Evolutionary conservation across 2,113 vertebrate genomes (phyloP).

Genomic region (Coregonus clupeaformis): DNA sequence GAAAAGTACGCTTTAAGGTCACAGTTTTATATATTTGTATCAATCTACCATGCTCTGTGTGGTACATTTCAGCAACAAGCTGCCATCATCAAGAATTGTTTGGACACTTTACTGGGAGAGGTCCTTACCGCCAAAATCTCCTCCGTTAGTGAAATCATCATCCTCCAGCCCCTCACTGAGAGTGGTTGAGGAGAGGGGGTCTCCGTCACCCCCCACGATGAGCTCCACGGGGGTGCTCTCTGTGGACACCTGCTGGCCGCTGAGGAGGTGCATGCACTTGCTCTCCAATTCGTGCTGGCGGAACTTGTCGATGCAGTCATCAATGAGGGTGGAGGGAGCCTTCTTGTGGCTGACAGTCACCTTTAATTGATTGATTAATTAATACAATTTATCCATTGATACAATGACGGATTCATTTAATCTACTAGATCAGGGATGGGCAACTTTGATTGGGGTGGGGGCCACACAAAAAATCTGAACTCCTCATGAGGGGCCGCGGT

Average conservation of each 20-base stretch:
- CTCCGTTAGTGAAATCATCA: no score
- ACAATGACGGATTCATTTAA: neutral
- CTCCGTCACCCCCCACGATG: constrained; percentile 67
- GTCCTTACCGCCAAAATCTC: no score
- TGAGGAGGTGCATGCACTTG: constrained; percentile 73
- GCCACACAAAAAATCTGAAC: no score
- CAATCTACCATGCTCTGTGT: neutral
- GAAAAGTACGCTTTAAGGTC: no score
- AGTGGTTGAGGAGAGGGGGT: constrained; percentile 54
- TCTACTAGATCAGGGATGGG: no score
- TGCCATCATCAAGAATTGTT: neutral
- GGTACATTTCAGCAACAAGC: neutral
- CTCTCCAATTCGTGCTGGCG: constrained; percentile 86
- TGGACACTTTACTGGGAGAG: no score
- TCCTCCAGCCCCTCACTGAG: constrained; percentile 57
- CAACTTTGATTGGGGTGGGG: no score
- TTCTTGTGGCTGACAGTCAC: constrained; percentile 89
- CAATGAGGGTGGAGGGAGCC: constrained; percentile 84
- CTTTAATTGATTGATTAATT: constrained; percentile 26
- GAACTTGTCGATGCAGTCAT: constrained; percentile 95
- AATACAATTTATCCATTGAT: neutral
- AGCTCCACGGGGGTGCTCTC: constrained; percentile 71
- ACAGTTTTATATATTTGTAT: no score
- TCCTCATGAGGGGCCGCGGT: no score
- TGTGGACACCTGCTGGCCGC: constrained; percentile 70